Base-by-base conservation (phyloP, 2,797 vertebrate species). In the Neopelma chrysocephalum region DNA sequence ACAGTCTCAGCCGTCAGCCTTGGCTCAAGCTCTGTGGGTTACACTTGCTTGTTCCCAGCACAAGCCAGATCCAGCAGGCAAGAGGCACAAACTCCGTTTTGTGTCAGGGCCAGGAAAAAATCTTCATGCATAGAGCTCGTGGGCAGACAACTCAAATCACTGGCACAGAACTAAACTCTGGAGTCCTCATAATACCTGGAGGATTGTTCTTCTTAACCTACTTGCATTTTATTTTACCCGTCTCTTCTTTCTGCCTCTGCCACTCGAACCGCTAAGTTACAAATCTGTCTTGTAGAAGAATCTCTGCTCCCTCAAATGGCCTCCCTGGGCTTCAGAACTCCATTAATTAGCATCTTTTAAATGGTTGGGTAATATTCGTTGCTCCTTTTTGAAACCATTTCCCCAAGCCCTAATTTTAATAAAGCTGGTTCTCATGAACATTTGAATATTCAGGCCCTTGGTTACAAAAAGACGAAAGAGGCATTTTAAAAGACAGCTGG, bases 291-390 rank as follows among this genome's bases (percentile, higher is more conserved):
- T 22, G 91, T 75, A 95, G 93, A 92, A 87, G 95, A 97, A 95
- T 91, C 43, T 87, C 96, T 78, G 64, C 95, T 96, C 81, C 57
- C 45, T 96, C 78, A 95, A 96, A 97, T 90, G 96, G 96, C 96
- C 97, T 97, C 97, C 93, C 65, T 98, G 96, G 97, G 97, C 96
- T 97, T 97, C 96, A 93, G 87, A 98, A 97, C 94, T 97, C 97
- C 98, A 98, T 98, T 98, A 98, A 98, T 98, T 98, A 98, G 98
- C 96, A 98, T 98, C 95, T 97, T 97, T 98, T 98, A 98, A 98
- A 98, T 96, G 97, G 93, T 96, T 97, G 97, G 97, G 87, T 98
- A 98, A 98, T 98, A 98, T 95, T 98, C 85, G 32, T 97, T 96
- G 94, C 96, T 97, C 94, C 90, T 93, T 96, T 98, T 97, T 38